phyloP scores from a whole-genome alignment of 2,888 invertebrate genomes.

The Rotaria socialis region DNA sequence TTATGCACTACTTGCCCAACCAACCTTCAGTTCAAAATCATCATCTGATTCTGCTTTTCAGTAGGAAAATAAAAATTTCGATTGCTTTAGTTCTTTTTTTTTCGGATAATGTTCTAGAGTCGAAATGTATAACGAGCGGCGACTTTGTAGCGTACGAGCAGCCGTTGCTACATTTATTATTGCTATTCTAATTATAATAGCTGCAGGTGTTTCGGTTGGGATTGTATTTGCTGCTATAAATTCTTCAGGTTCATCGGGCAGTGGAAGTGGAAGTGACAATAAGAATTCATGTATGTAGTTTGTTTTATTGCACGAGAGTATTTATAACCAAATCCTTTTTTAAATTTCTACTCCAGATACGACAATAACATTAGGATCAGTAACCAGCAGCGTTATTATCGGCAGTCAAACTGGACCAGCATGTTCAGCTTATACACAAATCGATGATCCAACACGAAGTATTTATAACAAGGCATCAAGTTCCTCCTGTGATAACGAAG shows the following conservation, averaged over 20 bases:
- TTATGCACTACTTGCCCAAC: not conserved
- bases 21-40: not conserved
- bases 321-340: not conserved
- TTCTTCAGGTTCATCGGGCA: not conserved
- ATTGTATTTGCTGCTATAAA: not conserved
- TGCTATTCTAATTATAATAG: not conserved
- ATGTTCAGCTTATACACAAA: not conserved
- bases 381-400: not conserved
- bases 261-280: not conserved
- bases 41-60: not conserved
- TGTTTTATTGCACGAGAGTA: not conserved
- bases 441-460: conserved; percentile 10
- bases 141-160: not conserved
- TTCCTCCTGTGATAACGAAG: not conserved
- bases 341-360: not conserved
- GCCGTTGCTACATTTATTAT: not conserved
- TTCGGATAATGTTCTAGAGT: not conserved
- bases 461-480: not conserved
- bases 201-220: not conserved
- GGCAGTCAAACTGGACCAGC: not conserved
- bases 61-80: not conserved
- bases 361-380: not conserved
- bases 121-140: not conserved
- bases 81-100: too few species aligned
- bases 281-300: not conserved